These are phyloP conservation scores for Enteromius paludinosus DNA, from an alignment of 2,797 vertebrate species.

Conservation along the genomic window DNA sequence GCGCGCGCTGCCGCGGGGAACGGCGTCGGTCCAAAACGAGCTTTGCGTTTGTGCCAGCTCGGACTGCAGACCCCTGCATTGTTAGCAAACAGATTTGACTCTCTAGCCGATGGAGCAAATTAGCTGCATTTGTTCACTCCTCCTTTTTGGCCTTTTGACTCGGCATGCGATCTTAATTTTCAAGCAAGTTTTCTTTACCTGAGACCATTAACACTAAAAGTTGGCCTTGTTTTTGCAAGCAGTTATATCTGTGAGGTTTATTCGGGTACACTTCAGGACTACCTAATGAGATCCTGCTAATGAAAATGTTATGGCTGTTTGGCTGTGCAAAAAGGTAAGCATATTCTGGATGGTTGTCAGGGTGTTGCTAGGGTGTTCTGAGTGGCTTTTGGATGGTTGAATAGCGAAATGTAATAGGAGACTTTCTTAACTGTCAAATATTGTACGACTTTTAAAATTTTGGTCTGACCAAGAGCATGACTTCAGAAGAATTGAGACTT, in stretches of 20 bases:
- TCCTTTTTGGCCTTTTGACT: conserved; percentile 14
- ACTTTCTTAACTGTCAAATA: not conserved
- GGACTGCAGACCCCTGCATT: conserved; percentile 32
- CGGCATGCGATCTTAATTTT: conserved; percentile 16
- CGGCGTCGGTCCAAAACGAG: conserved; percentile 6
- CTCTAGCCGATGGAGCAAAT: conserved; percentile 34
- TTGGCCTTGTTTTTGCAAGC: not conserved
- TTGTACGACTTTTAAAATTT: not conserved
- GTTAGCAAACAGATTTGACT: conserved; percentile 28
- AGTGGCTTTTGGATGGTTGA: not conserved
- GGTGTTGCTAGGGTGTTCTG: not conserved
- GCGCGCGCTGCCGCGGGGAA: not conserved
- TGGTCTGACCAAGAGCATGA: not conserved
- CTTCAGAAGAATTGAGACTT: not conserved
- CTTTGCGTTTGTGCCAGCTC: not conserved
- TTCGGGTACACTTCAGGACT: not conserved
- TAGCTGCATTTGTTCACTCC: conserved; percentile 2
- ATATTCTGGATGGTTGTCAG: not conserved
- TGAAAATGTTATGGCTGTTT: not conserved
- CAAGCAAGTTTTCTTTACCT: not conserved
- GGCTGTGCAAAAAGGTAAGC: not conserved
- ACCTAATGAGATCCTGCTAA: not conserved
- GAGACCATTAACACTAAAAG: conserved; percentile 15
- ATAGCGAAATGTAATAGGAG: not conserved
- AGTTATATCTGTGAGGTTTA: not conserved